Evolutionary conservation across 2,797 vertebrate genomes (phyloP), one percentile per base, ranked within the genome.

Genomic region (Malurus leucopterus): DNA sequence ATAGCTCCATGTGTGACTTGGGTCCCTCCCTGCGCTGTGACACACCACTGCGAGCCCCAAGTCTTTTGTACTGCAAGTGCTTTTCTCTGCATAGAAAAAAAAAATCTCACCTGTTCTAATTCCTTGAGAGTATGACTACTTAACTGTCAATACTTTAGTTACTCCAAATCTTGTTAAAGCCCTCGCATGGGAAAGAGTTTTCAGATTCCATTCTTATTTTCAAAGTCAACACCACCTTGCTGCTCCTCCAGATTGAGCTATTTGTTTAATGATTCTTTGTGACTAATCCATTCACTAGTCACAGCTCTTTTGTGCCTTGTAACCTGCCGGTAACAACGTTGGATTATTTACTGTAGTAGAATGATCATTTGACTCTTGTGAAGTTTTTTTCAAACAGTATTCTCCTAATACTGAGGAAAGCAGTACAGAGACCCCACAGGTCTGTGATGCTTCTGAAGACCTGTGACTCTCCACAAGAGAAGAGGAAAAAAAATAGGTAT

Each of bases 21-120:
- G 1, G 1, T 32, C 17, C 43, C 55, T 68, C 41, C 8, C 27
- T 26, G 34, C 4, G 6, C 41, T 80, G 41, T 3, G 0, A 50
- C 50, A 61, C 0, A 1, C 40, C 24, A 20, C 0, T 30, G 43
- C 0, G 0, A 90, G 58, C 2, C 1, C 9, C 15, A 46, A 43
- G 21, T 5, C 46, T 76, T 89, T 20, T 47, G 11, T 27, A 80
- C 41, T 41, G 32, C 32, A 68, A 53, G 29, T 12, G 30, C 29
- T 29, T 50, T 62, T 53, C 58, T 67, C 71, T 41, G 30, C 0
- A 0, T 4, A 41, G 26, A 59, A 72, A 89, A 63, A 63, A 43
- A 88, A 87, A 57, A 57, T 46, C 26, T 43, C 8, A 7, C 13
- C 40, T 55, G 24, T 26, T 72, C 34, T 13, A 61, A n/a, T 7